Evolutionary conservation across 1,140 invertebrate species (phyloP).

Genomic region (Euura lappo): DNA sequence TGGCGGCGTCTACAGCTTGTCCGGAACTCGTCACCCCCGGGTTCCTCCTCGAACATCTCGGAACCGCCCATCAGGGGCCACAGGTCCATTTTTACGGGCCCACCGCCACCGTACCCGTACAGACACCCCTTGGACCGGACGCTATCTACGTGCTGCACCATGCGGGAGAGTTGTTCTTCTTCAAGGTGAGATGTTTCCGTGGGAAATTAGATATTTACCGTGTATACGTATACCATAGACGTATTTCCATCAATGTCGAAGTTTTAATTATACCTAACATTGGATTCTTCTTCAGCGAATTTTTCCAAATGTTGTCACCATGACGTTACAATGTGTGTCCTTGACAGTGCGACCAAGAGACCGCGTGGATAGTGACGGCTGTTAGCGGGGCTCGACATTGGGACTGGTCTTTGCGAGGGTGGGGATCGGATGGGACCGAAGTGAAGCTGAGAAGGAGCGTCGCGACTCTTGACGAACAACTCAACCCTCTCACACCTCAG

Average conservation of each 20-base stretch:
- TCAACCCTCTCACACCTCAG: slow-evolving; percentile 24
- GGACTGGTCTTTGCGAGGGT: slow-evolving; percentile 45
- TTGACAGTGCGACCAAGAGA: slow-evolving; percentile 38
- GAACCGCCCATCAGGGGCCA: slow-evolving; percentile 38
- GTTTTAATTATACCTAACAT: too few relatives aligned
- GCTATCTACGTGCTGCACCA: slow-evolving; percentile 47
- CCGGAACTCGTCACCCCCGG: slow-evolving; percentile 34
- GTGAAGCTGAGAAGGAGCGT: slow-evolving; percentile 42
- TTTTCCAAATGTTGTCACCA: background rate
- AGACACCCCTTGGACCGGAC: slow-evolving; percentile 42
- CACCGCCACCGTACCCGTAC: slow-evolving; percentile 39
- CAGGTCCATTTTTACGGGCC: slow-evolving; percentile 48
- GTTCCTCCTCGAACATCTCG: slow-evolving; percentile 45
- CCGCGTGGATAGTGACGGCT: slow-evolving; percentile 43
- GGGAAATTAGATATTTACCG: too few relatives aligned
- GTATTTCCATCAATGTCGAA: too few relatives aligned
- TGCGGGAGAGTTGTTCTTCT: slow-evolving; percentile 45
- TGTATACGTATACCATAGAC: too few relatives aligned
- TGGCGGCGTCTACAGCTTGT: slow-evolving; percentile 34
- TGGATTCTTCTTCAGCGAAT: too few relatives aligned
- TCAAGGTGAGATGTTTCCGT: slow-evolving; percentile 39
- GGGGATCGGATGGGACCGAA: slow-evolving; percentile 33
- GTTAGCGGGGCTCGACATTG: slow-evolving; percentile 31
- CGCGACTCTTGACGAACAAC: slow-evolving; percentile 36
- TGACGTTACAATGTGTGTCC: background rate